Conservation (phyloP, 2,113 vertebrate genomes). For the Ascaphus truei region DNA sequence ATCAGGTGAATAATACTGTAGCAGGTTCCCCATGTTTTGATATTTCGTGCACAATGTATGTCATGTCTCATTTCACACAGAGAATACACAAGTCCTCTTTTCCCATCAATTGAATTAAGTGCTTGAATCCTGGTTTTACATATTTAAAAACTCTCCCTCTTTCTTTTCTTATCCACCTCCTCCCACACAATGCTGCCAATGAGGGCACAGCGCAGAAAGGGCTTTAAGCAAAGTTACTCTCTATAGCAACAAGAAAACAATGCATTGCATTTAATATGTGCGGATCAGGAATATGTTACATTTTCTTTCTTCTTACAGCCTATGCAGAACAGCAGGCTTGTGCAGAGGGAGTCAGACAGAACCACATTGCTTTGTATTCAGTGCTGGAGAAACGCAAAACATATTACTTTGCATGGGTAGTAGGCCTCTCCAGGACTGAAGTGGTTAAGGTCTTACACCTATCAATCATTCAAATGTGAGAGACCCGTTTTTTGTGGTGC, state of each 20-base stretch:
- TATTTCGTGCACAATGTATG: too few species aligned
- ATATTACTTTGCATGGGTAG: too few species aligned
- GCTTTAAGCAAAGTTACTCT: not conserved
- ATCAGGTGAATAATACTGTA: too few species aligned
- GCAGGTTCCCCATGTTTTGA: too few species aligned
- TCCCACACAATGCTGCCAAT: slow-evolving; percentile 22
- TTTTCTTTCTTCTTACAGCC: not conserved
- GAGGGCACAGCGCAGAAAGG: not conserved
- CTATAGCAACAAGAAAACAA: slow-evolving; percentile 26
- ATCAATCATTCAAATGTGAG: not conserved
- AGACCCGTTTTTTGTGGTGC: not conserved
- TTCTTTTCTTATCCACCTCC: slow-evolving; percentile 4
- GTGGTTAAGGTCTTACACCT: not conserved
- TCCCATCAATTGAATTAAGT: too few species aligned
- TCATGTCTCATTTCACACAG: too few species aligned
- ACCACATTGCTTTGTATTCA: not conserved
- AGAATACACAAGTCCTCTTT: too few species aligned
- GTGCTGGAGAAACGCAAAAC: too few species aligned
- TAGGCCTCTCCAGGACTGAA: not conserved
- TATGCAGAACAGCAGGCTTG: not conserved
- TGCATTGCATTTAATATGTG: not conserved
- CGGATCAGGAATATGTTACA: not conserved
- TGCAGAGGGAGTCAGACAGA: too few species aligned
- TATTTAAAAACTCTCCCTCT: slow-evolving; percentile 4
- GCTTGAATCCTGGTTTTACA: slow-evolving; percentile 2